Percentiles rank a stretch among this genome's conserved stretches.
Conservation (phyloP, 2,888 invertebrate species). For the Melieria crassipennis region DNA sequence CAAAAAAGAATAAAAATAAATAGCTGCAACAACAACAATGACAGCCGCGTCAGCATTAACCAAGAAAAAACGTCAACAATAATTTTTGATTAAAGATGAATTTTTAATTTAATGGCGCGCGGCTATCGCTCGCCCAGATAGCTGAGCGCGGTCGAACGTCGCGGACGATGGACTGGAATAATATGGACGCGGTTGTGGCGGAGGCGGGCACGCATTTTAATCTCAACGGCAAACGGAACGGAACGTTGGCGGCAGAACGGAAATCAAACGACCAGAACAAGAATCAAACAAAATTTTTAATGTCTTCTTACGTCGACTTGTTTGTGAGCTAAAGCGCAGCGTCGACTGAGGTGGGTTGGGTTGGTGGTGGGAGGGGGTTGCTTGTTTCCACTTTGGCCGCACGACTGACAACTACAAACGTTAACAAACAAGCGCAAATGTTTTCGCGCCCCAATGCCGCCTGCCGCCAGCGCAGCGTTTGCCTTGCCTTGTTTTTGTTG, state of each 20-base stretch:
- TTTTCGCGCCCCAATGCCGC: conserved; percentile 35
- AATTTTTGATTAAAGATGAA: conserved; percentile 65
- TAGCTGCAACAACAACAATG: too few relatives aligned
- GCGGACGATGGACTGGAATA: not conserved
- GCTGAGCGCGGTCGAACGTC: conserved; percentile 27
- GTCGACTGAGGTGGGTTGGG: conserved; percentile 2
- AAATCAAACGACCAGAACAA: conserved; percentile 63
- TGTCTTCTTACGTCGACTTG: conserved; percentile 50
- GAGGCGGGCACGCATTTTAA: conserved; percentile 54
- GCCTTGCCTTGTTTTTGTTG: conserved; percentile 24
- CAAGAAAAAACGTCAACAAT: conserved; percentile 50
- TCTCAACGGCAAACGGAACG: conserved; percentile 63
- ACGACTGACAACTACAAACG: conserved; percentile 39
- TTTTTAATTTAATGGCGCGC: conserved; percentile 56
- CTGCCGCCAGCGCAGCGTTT: conserved; percentile 16
- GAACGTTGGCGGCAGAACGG: conserved; percentile 63
- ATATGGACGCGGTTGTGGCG: conserved; percentile 19
- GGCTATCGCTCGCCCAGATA: conserved; percentile 24
- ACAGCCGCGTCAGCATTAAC: not conserved
- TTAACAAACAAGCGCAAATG: conserved; percentile 54
- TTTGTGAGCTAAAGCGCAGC: not conserved
- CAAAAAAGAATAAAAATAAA: too few relatives aligned
- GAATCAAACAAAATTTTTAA: conserved; percentile 52
- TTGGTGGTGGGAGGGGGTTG: not conserved
- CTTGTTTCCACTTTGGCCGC: not conserved